Conservation (phyloP, 1,140 invertebrate species). For the Nasonia giraulti region DNA sequence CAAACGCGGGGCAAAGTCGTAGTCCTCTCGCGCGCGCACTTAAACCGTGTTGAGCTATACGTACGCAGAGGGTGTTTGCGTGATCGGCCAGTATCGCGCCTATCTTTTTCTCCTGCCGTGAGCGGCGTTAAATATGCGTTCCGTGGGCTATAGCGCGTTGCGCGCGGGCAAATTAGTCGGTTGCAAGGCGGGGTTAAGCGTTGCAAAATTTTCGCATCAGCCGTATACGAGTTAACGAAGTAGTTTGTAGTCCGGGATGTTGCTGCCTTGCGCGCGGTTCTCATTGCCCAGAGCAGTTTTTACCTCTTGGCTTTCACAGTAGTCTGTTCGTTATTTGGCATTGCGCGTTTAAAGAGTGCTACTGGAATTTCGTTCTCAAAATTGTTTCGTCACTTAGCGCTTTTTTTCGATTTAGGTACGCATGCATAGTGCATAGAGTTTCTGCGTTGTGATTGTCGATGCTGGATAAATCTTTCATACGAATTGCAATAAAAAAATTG, state of each 20-base stretch:
- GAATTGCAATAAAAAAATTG: too few relatives aligned
- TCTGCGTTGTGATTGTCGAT: too few relatives aligned
- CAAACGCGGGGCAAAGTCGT: not conserved
- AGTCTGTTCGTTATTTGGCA: too few relatives aligned
- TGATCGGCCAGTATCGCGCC: not conserved
- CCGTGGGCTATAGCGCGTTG: not conserved
- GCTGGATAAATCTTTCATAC: not conserved
- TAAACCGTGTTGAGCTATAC: not conserved
- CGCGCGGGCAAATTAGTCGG: not conserved
- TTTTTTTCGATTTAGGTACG: not conserved
- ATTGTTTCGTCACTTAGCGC: not conserved
- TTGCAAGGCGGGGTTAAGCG: not conserved
- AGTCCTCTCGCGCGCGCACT: not conserved
- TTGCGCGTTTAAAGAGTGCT: too few relatives aligned
- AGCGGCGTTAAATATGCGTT: conserved; percentile 6
- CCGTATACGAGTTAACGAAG: not conserved
- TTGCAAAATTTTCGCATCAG: not conserved
- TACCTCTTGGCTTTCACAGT: too few relatives aligned
- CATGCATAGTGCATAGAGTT: too few relatives aligned
- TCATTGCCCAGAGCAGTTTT: not conserved
- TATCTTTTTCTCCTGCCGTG: conserved; percentile 7
- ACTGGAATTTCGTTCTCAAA: not conserved
- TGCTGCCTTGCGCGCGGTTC: not conserved
- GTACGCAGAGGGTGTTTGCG: not conserved
- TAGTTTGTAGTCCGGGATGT: not conserved